Conservation (phyloP, 2,888 invertebrate species). For the Pyrrhia umbra region DNA sequence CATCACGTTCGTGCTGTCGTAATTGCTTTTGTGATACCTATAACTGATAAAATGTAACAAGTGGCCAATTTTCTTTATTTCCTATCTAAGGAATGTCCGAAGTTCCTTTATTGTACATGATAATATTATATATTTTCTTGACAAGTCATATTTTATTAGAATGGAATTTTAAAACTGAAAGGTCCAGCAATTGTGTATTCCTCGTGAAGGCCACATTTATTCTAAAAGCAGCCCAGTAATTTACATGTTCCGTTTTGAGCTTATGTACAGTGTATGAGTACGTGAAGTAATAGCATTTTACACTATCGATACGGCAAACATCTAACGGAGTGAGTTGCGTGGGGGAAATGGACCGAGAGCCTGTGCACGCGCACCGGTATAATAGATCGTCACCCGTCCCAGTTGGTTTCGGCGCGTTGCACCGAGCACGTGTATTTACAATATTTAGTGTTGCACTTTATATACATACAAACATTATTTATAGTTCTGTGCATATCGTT, state of each 20-base stretch:
- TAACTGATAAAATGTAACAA: slow-evolving; percentile 59
- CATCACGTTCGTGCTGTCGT: slow-evolving; percentile 55
- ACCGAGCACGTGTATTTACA: slow-evolving; percentile 84
- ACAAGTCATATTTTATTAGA: not conserved
- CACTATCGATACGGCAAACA: slow-evolving; percentile 77
- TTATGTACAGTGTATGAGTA: slow-evolving; percentile 44
- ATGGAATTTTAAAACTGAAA: slow-evolving; percentile 3
- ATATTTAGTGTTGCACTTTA: slow-evolving; percentile 75
- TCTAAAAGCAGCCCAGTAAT: slow-evolving; percentile 12
- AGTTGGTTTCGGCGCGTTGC: slow-evolving; percentile 89
- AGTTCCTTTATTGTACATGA: slow-evolving; percentile 20
- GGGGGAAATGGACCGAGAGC: slow-evolving; percentile 89
- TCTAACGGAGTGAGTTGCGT: slow-evolving; percentile 88
- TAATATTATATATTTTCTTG: slow-evolving; percentile 25
- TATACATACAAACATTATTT: slow-evolving; percentile 54
- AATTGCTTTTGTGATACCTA: slow-evolving; percentile 63
- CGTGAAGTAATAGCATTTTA: slow-evolving; percentile 69
- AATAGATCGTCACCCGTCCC: slow-evolving; percentile 88
- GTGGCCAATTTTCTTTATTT: slow-evolving; percentile 58
- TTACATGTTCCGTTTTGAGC: slow-evolving; percentile 13
- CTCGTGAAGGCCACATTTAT: slow-evolving; percentile 5
- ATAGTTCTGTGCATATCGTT: slow-evolving; percentile 64
- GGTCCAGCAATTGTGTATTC: not conserved
- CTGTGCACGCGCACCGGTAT: slow-evolving; percentile 87
- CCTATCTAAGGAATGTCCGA: slow-evolving; percentile 29